Conservation (phyloP, 1,140 invertebrate species). For the Oncopeltus fasciatus region DNA sequence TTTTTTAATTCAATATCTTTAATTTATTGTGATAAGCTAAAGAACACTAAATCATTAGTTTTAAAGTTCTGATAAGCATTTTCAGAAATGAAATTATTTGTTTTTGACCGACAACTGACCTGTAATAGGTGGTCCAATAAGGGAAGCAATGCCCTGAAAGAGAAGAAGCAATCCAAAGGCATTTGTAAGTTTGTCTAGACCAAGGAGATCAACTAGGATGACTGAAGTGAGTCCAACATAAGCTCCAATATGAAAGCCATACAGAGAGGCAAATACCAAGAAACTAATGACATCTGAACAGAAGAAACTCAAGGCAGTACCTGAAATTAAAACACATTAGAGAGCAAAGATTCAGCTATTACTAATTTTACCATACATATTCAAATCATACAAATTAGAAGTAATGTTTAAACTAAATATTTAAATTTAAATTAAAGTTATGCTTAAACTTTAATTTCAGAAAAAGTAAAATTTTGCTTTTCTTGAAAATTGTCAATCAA, state of each 20-base stretch:
- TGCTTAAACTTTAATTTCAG: no score
- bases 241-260: constrained; percentile 79
- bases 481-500: no score
- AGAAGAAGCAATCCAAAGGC: constrained; percentile 81
- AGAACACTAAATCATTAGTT: background rate
- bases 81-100: background rate
- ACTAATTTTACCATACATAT: no score
- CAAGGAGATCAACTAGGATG: constrained; percentile 71
- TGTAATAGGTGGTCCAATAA: constrained; percentile 75
- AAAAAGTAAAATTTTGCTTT: no score
- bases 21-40: background rate
- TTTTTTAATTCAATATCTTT: background rate
- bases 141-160: constrained; percentile 81
- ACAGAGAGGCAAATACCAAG: constrained; percentile 61
- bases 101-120: no score
- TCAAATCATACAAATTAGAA: no score
- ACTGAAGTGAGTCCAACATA: constrained; percentile 87
- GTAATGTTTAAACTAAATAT: no score
- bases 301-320: constrained; percentile 58
- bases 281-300: constrained; percentile 53
- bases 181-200: constrained; percentile 76
- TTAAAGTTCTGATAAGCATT: background rate
- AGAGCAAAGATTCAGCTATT: no score
- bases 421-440: no score
- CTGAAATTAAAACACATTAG: constrained; percentile 45